Percentiles rank a stretch among this genome's conserved stretches.
Conservation (phyloP, 2,797 vertebrate genomes). For the Hephaestus fuliginosus region DNA sequence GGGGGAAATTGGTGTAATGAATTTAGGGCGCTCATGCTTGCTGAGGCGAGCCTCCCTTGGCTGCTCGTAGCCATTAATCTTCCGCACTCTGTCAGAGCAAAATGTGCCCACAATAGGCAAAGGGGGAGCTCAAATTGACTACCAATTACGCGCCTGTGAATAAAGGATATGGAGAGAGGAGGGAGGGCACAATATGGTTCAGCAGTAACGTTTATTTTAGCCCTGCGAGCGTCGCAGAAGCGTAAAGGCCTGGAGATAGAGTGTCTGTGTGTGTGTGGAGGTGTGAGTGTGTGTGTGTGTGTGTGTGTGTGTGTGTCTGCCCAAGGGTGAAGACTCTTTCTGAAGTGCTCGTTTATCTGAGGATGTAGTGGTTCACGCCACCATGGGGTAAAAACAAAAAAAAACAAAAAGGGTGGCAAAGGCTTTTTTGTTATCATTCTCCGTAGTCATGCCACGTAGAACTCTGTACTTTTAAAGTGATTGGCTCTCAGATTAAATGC, state of each 20-base stretch:
- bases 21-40: constrained; percentile 90
- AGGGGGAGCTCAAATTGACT: constrained; percentile 91
- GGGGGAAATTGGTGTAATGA: constrained; percentile 92
- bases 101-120: constrained; percentile 89
- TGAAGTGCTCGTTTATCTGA: constrained; percentile 60
- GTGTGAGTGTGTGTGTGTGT: constrained; percentile 43
- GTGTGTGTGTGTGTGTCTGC: constrained; percentile 38
- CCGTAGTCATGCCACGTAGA: not conserved
- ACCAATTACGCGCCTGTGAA: constrained; percentile 92
- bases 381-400: constrained; percentile 17
- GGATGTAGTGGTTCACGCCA: constrained; percentile 48
- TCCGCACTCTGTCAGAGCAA: constrained; percentile 91
- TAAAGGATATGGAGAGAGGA: constrained; percentile 87
- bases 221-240: constrained; percentile 77
- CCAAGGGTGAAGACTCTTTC: constrained; percentile 61
- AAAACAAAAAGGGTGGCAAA: not conserved
- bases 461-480: not conserved
- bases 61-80: constrained; percentile 90
- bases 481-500: not conserved
- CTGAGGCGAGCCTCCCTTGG: constrained; percentile 87
- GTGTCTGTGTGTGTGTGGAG: constrained; percentile 38
- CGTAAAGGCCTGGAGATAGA: constrained; percentile 70
- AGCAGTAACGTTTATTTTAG: constrained; percentile 86
- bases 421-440: constrained; percentile 1
- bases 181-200: constrained; percentile 84